Conservation (phyloP, 2,113 vertebrate species). For the Guaruba guarouba region DNA sequence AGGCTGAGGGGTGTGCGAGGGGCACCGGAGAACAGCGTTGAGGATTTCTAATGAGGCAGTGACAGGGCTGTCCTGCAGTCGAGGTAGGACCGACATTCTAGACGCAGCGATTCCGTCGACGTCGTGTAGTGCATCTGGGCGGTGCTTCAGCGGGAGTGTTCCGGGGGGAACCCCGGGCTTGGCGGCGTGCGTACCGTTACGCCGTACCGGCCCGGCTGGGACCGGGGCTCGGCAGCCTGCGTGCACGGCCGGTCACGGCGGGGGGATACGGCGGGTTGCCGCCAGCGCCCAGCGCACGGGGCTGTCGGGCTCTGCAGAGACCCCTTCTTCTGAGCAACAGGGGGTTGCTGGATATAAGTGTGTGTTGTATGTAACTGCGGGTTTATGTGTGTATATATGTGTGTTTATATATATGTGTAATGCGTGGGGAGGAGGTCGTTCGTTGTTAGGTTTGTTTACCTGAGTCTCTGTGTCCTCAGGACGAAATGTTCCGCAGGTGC, state of each 20-base stretch:
- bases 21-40: fast-evolving
- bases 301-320: neutral
- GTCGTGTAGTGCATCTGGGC: fast-evolving
- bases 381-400: fast-evolving
- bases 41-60: neutral
- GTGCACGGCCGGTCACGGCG: neutral
- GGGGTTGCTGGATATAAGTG: neutral
- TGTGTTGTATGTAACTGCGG: neutral
- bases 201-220: neutral
- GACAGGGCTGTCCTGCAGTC: fast-evolving
- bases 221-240: neutral
- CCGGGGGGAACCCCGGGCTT: fast-evolving
- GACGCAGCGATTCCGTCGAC: fast-evolving
- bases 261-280: neutral
- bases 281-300: neutral
- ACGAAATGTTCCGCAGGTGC: neutral
- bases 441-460: fast-evolving
- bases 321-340: neutral
- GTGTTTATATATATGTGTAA: fast-evolving
- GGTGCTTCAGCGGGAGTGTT: fast-evolving
- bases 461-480: fast-evolving
- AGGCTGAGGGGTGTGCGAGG: fast-evolving
- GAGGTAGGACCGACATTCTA: fast-evolving
- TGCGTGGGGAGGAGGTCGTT: fast-evolving
- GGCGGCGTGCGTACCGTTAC: fast-evolving